Conservation (phyloP, 2,888 invertebrate genomes). For the Epirrhoe alternata region DNA sequence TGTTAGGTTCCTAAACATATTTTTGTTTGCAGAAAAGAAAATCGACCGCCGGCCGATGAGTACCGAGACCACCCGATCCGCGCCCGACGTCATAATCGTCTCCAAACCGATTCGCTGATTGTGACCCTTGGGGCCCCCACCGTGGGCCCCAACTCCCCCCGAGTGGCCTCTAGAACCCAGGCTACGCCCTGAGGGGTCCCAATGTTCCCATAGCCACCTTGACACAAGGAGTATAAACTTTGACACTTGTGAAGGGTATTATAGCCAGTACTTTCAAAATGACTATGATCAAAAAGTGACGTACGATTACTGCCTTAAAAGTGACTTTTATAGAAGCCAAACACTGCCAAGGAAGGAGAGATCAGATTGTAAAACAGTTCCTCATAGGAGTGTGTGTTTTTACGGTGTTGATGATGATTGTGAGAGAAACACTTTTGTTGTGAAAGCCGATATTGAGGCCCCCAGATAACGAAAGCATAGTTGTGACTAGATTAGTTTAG, state of each 20-base stretch:
- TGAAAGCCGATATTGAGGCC: conserved; percentile 71
- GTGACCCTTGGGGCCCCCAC: conserved; percentile 79
- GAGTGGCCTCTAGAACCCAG: conserved; percentile 59
- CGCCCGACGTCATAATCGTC: conserved; percentile 94
- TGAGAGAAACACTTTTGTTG: conserved; percentile 61
- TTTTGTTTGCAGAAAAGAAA: conserved; percentile 71
- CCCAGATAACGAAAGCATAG: conserved; percentile 71
- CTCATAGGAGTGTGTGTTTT: conserved; percentile 71
- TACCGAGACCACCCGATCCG: conserved; percentile 94
- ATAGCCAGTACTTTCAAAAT: conserved; percentile 65
- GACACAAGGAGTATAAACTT: conserved; percentile 69
- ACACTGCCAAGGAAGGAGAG: conserved; percentile 77
- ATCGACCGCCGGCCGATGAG: conserved; percentile 88
- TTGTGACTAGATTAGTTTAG: conserved; percentile 32
- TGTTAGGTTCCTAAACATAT: too few species aligned
- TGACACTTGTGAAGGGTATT: conserved; percentile 71
- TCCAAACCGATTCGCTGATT: conserved; percentile 84
- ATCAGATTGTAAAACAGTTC: conserved; percentile 57
- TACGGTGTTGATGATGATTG: conserved; percentile 64
- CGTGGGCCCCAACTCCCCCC: conserved; percentile 79
- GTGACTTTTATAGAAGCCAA: conserved; percentile 69
- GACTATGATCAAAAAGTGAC: conserved; percentile 61
- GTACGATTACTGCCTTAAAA: conserved; percentile 77
- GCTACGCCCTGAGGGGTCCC: conserved; percentile 69
- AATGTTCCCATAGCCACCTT: conserved; percentile 53